Base-by-base conservation (phyloP, 1,140 invertebrate species). In the Steinernema khuongi region DNA sequence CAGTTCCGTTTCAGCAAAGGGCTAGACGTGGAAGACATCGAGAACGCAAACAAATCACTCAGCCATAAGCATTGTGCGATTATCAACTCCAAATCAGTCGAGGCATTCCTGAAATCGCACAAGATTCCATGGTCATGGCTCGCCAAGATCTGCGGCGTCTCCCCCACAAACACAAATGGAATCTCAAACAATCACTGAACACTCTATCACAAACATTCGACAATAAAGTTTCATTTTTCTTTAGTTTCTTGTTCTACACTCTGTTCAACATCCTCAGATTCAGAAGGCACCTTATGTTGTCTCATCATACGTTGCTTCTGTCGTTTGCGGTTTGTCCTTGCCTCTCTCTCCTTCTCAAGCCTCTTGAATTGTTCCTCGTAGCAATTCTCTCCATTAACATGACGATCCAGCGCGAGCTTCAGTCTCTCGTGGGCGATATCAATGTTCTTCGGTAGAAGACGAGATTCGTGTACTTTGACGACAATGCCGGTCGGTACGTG, bases 321-420 rank as follows among this genome's bases (percentile, higher is more conserved):
- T 28, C 70, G 29, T 17, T 69, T 29, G 14, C 28, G n/a, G 17
- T 76, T 80, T 14, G 70, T 66, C 31, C 71, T 71, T 44, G 36
- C 22, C 43, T 83, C 77, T 19, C 67, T 29, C 31, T 83, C 70
- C 32, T 70, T 74, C 60, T 80, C 31, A 22, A 84, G 31, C 30
- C 75, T 28, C 69, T 83, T 74, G 26, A 80, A 74, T 71, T 83
- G 80, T 33, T 80, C 79, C 43, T 83, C 79, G 71, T 83, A 83
- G 60, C 78, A 84, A 73, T 81, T 74, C 0, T 83, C 82, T 31
- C 80, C 82, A 69, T 83, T 83, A 44, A 82, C 33, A 31, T 82
- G 81, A 17, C 78, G 31, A 68, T 82, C 81, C 32, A 83, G 66
- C 7, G 77, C 80, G 26, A 79, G 68, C 74, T 83, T 83, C 74